These are phyloP conservation scores for Agrilus biguttatus DNA, from an alignment of 2,888 invertebrate genomes.

Conservation along the genomic window DNA sequence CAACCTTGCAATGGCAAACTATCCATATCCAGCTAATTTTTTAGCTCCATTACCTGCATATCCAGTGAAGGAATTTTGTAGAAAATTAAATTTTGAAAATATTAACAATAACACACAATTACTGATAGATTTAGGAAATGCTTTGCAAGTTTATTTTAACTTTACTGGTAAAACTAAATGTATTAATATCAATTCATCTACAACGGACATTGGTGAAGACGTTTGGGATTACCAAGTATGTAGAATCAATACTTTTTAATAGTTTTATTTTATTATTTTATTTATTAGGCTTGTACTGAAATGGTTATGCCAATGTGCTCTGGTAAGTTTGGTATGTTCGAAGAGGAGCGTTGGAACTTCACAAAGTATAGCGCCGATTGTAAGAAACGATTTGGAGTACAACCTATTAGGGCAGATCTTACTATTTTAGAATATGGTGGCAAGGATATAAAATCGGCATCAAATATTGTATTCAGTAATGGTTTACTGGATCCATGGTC, in stretches of 20 bases:
- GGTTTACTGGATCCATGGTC: slow-evolving; percentile 81
- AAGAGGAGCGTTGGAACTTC: slow-evolving; percentile 58
- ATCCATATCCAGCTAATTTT: slow-evolving; percentile 80
- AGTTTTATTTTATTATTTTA: not conserved
- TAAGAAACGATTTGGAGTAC: slow-evolving; percentile 49
- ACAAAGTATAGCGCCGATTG: slow-evolving; percentile 52
- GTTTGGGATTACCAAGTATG: slow-evolving; percentile 76
- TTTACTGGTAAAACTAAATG: slow-evolving; percentile 61
- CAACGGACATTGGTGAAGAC: slow-evolving; percentile 45
- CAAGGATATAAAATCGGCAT: slow-evolving; percentile 46
- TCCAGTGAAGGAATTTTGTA: slow-evolving; percentile 58
- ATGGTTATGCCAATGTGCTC: slow-evolving; percentile 94
- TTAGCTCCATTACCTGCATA: slow-evolving; percentile 69
- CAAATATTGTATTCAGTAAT: slow-evolving; percentile 70
- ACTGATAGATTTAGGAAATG: slow-evolving; percentile 48
- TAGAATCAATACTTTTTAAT: not conserved
- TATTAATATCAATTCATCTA: slow-evolving; percentile 43
- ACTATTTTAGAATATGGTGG: slow-evolving; percentile 72
- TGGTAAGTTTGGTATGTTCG: slow-evolving; percentile 65
- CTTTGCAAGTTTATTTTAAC: slow-evolving; percentile 66
- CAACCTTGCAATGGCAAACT: slow-evolving; percentile 87
- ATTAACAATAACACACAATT: slow-evolving; percentile 35
- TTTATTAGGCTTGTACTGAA: slow-evolving; percentile 73
- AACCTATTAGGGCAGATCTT: slow-evolving; percentile 43
- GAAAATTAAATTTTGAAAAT: slow-evolving; percentile 31